These are phyloP conservation scores for Hemicordylus capensis DNA, from an alignment of 2,113 vertebrate species.

Conservation along the genomic window DNA sequence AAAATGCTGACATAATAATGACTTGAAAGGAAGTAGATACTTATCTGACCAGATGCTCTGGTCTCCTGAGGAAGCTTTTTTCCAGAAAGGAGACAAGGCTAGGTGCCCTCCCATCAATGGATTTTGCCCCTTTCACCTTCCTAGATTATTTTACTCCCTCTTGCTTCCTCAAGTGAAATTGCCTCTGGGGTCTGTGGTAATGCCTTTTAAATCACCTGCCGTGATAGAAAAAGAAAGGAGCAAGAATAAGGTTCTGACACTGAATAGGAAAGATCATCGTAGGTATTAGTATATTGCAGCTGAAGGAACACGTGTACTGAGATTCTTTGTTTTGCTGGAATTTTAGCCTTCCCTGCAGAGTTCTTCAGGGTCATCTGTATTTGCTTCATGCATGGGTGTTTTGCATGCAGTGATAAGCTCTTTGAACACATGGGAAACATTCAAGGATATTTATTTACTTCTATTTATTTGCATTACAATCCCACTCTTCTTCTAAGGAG, in stretches of 20 bases:
- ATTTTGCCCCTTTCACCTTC: slow-evolving; percentile 20
- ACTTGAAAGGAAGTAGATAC: slow-evolving; percentile 22
- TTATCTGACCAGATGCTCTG: slow-evolving; percentile 10
- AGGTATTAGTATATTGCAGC: neutral
- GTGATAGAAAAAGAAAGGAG: neutral
- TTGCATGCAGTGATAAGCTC: neutral
- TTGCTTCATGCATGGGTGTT: neutral
- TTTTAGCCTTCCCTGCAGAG: neutral
- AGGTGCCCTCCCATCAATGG: neutral
- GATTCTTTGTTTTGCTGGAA: neutral
- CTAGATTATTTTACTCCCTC: neutral
- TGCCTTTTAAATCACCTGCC: slow-evolving; percentile 12
- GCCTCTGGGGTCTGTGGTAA: neutral
- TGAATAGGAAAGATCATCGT: neutral
- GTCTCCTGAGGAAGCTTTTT: neutral
- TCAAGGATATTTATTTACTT: too few species aligned
- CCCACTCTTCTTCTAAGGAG: neutral
- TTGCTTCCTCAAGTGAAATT: neutral
- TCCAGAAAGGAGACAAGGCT: slow-evolving; percentile 9
- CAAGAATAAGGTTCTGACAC: neutral
- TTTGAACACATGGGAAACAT: neutral
- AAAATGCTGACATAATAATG: slow-evolving; percentile 12
- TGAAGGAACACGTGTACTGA: neutral
- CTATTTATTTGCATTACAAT: too few species aligned
- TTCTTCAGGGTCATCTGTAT: neutral